Base-by-base conservation (phyloP, 2,797 vertebrate species). In the Fistularia commersonii region DNA sequence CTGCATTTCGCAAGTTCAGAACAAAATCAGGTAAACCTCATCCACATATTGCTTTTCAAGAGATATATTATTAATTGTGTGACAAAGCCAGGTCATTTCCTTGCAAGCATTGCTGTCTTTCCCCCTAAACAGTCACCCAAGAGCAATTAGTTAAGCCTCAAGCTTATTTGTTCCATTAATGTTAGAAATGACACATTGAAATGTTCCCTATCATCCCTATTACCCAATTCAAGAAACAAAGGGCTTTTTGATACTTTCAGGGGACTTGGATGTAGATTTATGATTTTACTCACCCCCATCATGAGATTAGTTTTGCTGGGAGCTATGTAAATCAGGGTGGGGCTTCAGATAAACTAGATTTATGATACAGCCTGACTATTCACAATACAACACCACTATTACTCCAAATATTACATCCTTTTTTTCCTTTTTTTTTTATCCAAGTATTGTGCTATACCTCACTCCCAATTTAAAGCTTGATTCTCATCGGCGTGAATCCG, bases 121-220 rank as follows among this genome's bases (percentile, higher is more conserved):
- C 23, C 23, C 23, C 23, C 10, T 32, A 11, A 32, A 38, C 33
- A 54, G 36, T n/a, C 56, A 38, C 34, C 35, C 3, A 51, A 14
- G 53, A 11, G 61, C 69, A 80, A 74, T 74, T 77, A 79, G 37
- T 39, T 43, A n/a, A 51, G 55, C 51, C 40, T 55, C 6, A 2
- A 4, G 57, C 70, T 62, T 48, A 73, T 74, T 74, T 57, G 42
- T 74, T 70, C 57, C 55, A 65, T 76, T 67, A 48, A 61, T 63
- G 66, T 54, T 54, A 41, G 45, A 43, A 7, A 23, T 40, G 32
- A 51, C 5, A 8, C 48, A 61, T 69, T 68, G 56, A 64, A 71
- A 61, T 45, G 62, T 56, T 41, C 33, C 39, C 10, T 48, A 41
- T 49, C 67, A 36, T 62, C 69, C 55, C 65, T 59, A 69, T 66